phyloP scores from a whole-genome alignment of 30 jellyfish, hydroid and myxozoan species.

The Hydractinia echinata region DNA sequence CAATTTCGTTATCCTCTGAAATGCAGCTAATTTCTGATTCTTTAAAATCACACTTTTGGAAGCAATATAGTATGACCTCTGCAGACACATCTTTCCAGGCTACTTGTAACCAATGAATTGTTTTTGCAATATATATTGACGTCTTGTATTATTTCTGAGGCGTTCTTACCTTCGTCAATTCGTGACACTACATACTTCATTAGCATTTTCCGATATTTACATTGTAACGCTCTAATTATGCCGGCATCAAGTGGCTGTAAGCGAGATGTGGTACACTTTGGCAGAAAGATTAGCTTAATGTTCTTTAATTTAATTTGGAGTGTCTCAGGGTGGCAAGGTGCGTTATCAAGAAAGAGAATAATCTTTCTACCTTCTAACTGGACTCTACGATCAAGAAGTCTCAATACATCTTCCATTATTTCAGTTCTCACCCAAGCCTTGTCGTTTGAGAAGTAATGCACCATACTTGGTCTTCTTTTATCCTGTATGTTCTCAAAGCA shows the following conservation, averaged over 20 bases:
- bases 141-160: not conserved
- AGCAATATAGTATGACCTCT: too few relatives aligned
- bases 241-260: not conserved
- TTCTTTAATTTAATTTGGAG: slow-evolving; percentile 24
- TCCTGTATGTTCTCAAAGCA: slow-evolving; percentile 28
- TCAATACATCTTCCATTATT: too few relatives aligned
- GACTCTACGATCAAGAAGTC: too few relatives aligned
- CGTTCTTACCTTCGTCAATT: slow-evolving; percentile 2
- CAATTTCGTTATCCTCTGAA: too few relatives aligned
- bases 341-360: too few relatives aligned
- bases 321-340: slow-evolving; percentile 7
- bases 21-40: too few relatives aligned
- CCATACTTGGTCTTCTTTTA: too few relatives aligned
- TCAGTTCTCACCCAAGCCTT: slow-evolving; percentile 46
- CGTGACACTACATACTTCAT: not conserved
- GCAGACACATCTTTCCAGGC: too few relatives aligned
- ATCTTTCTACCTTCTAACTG: too few relatives aligned
- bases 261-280: slow-evolving; percentile 35
- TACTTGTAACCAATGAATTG: slow-evolving; percentile 1
- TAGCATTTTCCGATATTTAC: slow-evolving; percentile 12
- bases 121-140: not conserved
- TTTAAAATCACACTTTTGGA: not conserved
- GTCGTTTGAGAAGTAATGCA: slow-evolving; percentile 31
- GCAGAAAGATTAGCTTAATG: slow-evolving; percentile 27
- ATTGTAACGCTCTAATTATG: slow-evolving; percentile 11